Evolutionary conservation across 2,113 vertebrate genomes (phyloP).

Genomic region (Dasyurus viverrinus): DNA sequence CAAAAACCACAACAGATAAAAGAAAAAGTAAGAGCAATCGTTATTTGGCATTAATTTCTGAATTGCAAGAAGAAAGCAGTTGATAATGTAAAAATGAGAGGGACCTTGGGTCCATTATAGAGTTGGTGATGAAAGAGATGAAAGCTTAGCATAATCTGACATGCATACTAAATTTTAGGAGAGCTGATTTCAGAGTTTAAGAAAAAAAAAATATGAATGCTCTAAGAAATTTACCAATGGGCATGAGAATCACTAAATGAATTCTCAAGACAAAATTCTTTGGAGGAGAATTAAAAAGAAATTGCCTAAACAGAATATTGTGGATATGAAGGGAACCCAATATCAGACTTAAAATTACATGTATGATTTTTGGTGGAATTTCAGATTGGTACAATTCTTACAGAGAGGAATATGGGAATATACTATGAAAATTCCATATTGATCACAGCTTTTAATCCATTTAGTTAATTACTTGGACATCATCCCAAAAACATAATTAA

Average conservation of each 20-base stretch:
- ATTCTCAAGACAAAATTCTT: not conserved
- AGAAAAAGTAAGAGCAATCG: not conserved
- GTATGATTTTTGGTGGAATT: not conserved
- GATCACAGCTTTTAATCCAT: not conserved
- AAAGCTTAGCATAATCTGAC: not conserved
- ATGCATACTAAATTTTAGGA: not conserved
- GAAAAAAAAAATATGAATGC: not conserved
- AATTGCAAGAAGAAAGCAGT: not conserved
- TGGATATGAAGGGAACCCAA: not conserved
- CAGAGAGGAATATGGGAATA: not conserved
- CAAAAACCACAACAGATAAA: not conserved
- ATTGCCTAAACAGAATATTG: not conserved
- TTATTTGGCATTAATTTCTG: not conserved
- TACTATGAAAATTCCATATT: not conserved
- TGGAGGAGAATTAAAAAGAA: not conserved
- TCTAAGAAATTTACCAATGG: not conserved
- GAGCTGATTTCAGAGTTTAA: not conserved
- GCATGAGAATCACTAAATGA: not conserved
- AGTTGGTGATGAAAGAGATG: not conserved
- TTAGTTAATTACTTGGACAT: not conserved
- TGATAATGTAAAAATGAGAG: not conserved
- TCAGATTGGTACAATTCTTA: not conserved
- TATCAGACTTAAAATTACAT: not conserved
- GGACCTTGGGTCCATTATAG: not conserved
- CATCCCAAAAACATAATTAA: not conserved